Conservation (phyloP, 2,888 invertebrate species). For the Melieria crassipennis region DNA sequence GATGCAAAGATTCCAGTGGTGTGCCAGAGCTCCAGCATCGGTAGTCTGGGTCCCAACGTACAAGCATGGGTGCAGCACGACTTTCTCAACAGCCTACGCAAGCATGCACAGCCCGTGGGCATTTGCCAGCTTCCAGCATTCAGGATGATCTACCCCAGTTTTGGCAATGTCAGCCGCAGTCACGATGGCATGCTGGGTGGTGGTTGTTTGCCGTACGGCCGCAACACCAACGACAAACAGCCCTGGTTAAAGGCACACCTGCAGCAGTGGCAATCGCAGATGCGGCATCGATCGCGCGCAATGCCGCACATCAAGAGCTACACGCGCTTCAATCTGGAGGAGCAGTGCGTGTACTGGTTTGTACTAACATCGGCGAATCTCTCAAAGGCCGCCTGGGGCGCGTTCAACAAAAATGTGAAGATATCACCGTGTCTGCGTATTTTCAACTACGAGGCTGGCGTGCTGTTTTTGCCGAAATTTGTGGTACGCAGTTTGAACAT, state of each 20-base stretch:
- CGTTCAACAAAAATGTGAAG: slow-evolving; percentile 69
- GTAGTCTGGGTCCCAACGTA: slow-evolving; percentile 79
- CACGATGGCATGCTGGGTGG: slow-evolving; percentile 88
- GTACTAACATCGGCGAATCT: slow-evolving; percentile 92
- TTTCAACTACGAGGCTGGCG: slow-evolving; percentile 91
- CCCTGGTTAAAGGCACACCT: slow-evolving; percentile 81
- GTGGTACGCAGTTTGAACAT: slow-evolving; percentile 71
- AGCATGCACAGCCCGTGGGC: slow-evolving; percentile 67
- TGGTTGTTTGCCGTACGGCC: slow-evolving; percentile 87
- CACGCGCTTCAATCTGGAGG: slow-evolving; percentile 77
- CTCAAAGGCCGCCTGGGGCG: slow-evolving; percentile 98
- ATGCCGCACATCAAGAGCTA: slow-evolving; percentile 98
- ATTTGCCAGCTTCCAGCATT: slow-evolving; percentile 69
- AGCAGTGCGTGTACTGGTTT: slow-evolving; percentile 73
- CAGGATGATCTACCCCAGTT: slow-evolving; percentile 78
- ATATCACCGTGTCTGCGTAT: slow-evolving; percentile 73
- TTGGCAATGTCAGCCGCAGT: slow-evolving; percentile 85
- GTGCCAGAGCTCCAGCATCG: slow-evolving; percentile 92
- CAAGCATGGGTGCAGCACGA: slow-evolving; percentile 81
- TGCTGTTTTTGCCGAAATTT: slow-evolving; percentile 84
- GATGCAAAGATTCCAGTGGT: slow-evolving; percentile 76
- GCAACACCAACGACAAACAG: slow-evolving; percentile 82
- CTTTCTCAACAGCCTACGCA: slow-evolving; percentile 73
- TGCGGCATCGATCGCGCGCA: slow-evolving; percentile 77
- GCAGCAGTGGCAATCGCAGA: slow-evolving; percentile 84